Conservation (phyloP, 1,140 invertebrate genomes). For the Agrilus planipennis region DNA sequence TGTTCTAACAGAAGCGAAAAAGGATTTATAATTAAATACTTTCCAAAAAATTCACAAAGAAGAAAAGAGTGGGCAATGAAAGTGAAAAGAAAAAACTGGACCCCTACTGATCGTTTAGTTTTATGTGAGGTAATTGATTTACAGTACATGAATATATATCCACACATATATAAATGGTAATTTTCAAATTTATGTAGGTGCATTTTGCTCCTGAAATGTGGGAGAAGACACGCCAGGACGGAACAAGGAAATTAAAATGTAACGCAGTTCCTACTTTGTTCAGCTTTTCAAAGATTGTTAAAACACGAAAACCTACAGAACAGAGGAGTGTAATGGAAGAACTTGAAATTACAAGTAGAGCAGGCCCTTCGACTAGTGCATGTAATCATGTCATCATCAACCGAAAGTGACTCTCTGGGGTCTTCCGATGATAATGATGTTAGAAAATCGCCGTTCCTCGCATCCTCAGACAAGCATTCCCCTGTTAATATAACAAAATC, state of each 20-base stretch:
- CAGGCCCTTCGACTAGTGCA: too few species aligned
- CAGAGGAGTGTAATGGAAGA: too few species aligned
- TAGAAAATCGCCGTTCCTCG: too few species aligned
- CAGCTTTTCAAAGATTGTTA: background rate
- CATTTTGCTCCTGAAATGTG: conserved; percentile 16
- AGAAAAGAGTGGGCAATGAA: background rate
- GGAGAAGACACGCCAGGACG: conserved; percentile 12
- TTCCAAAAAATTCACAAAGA: background rate
- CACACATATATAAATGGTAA: too few species aligned
- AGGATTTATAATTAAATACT: conserved; percentile 5
- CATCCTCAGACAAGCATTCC: too few species aligned
- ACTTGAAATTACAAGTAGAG: too few species aligned
- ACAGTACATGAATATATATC: background rate
- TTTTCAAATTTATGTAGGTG: conserved; percentile 10
- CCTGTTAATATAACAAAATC: too few species aligned
- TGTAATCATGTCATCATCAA: too few species aligned
- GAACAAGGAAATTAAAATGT: conserved; percentile 9
- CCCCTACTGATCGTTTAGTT: conserved; percentile 1
- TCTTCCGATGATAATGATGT: too few species aligned
- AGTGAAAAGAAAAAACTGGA: background rate
- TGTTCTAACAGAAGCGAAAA: conserved; percentile 9
- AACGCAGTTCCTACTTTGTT: conserved; percentile 13
- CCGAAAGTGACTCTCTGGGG: too few species aligned
- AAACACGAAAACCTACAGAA: background rate
- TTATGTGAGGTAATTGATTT: conserved; percentile 1